A percentile compares a stretch with the other conserved stretches of the same genome.
These are phyloP conservation scores for Anguilla megastoma DNA, from an alignment of 2,797 vertebrate genomes.

Conservation along the genomic window DNA sequence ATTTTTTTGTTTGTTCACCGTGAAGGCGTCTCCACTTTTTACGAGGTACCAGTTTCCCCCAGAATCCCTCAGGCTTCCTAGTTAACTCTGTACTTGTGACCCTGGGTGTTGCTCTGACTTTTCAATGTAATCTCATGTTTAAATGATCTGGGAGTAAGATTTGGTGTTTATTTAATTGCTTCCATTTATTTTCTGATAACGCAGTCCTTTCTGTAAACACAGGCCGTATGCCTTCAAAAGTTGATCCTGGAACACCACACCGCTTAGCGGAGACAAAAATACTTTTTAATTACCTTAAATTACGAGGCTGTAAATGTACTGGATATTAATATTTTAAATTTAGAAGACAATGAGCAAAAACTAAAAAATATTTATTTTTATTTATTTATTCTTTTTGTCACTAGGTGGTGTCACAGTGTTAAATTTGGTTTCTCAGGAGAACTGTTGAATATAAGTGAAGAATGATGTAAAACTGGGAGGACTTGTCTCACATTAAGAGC, in stretches of 20 bases:
- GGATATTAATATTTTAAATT: neutral
- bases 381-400: conserved; percentile 1
- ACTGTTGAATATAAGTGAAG: neutral
- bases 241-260: neutral
- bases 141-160: neutral
- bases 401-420: neutral
- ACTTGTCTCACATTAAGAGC: neutral
- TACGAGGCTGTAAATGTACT: neutral
- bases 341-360: neutral
- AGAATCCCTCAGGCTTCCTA: neutral
- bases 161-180: neutral
- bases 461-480: neutral
- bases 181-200: neutral
- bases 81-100: neutral
- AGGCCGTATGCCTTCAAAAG: neutral
- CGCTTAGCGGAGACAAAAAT: neutral
- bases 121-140: neutral
- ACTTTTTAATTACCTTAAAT: neutral
- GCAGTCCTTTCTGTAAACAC: neutral
- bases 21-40: neutral
- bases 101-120: neutral
- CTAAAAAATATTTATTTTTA: neutral
- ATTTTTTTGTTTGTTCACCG: neutral
- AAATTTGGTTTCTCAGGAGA: neutral
- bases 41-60: neutral